These are phyloP conservation scores for Zootermopsis nevadensis DNA, from an alignment of 2,888 invertebrate species.

Conservation along the genomic window DNA sequence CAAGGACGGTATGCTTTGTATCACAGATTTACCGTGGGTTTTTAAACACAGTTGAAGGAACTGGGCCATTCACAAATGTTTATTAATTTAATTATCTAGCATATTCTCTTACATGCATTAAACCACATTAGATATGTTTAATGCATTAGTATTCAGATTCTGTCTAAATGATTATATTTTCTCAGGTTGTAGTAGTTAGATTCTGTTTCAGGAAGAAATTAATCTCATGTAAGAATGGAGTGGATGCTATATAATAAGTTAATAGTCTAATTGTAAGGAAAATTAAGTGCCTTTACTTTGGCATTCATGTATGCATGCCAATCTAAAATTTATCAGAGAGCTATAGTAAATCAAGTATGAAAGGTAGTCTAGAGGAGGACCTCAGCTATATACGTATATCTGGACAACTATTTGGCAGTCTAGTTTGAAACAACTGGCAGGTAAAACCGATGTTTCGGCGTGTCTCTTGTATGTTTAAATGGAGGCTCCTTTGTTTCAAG, in stretches of 20 bases:
- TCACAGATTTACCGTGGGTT: constrained; percentile 31
- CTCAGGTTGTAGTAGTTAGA: not conserved
- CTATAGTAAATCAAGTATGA: not conserved
- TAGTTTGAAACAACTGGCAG: constrained; percentile 69
- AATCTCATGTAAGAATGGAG: not conserved
- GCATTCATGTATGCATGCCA: too few relatives aligned
- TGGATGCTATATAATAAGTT: not conserved
- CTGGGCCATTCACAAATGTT: not conserved
- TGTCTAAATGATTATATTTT: constrained; percentile 10
- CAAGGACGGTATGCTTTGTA: constrained; percentile 38
- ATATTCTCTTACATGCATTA: not conserved
- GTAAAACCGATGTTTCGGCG: constrained; percentile 87
- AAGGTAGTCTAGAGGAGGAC: not conserved
- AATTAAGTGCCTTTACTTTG: too few relatives aligned
- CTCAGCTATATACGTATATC: not conserved
- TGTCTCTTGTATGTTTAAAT: constrained; percentile 86
- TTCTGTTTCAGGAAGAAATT: not conserved
- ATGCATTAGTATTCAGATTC: constrained; percentile 17
- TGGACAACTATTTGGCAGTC: not conserved
- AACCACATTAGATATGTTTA: not conserved
- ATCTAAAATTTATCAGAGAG: not conserved
- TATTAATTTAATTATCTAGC: not conserved
- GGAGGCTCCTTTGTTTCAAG: constrained; percentile 77
- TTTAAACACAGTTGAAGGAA: constrained; percentile 13
- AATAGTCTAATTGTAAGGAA: too few relatives aligned